Evolutionary conservation across 2,888 invertebrate genomes (phyloP).

Genomic region (Augiades crinisus): DNA sequence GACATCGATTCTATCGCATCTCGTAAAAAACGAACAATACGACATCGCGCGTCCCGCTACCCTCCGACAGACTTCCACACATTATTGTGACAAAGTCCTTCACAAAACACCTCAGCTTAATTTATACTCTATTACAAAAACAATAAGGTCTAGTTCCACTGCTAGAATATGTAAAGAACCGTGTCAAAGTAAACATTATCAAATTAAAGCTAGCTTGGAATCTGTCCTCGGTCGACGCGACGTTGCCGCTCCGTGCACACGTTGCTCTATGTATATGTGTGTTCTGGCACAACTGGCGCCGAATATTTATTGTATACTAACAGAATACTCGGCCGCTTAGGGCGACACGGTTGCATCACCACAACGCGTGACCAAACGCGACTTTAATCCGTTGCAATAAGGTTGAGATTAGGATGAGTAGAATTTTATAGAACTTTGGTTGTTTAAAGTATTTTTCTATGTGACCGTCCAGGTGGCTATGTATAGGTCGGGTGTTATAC

Average conservation of each 20-base stretch:
- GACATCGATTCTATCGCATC: conserved; percentile 77
- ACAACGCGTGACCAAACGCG: conserved; percentile 39
- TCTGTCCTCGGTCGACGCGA: conserved; percentile 63
- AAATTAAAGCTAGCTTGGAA: conserved; percentile 70
- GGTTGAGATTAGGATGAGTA: conserved; percentile 45
- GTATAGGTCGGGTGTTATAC: conserved; percentile 75
- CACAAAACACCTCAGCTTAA: conserved; percentile 14
- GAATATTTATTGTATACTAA: conserved; percentile 82
- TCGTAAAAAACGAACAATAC: conserved; percentile 73
- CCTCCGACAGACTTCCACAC: conserved; percentile 49
- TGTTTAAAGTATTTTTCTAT: conserved; percentile 63
- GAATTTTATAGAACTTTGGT: conserved; percentile 47
- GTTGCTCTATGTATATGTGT: conserved; percentile 77
- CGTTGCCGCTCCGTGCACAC: conserved; percentile 74
- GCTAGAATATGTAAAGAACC: conserved; percentile 42
- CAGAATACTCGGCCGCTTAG: conserved; percentile 74
- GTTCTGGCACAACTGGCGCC: conserved; percentile 79
- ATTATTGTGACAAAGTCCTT: conserved; percentile 45
- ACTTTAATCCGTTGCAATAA: conserved; percentile 46
- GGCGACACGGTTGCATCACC: conserved; percentile 66
- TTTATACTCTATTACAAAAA: conserved; percentile 27
- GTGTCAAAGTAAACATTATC: conserved; percentile 41
- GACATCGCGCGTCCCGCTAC: conserved; percentile 72
- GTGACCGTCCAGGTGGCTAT: conserved; percentile 80
- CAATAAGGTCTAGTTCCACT: conserved; percentile 36